These are phyloP conservation scores for Philereme transversata DNA, from an alignment of 2,888 invertebrate genomes.

Conservation along the genomic window DNA sequence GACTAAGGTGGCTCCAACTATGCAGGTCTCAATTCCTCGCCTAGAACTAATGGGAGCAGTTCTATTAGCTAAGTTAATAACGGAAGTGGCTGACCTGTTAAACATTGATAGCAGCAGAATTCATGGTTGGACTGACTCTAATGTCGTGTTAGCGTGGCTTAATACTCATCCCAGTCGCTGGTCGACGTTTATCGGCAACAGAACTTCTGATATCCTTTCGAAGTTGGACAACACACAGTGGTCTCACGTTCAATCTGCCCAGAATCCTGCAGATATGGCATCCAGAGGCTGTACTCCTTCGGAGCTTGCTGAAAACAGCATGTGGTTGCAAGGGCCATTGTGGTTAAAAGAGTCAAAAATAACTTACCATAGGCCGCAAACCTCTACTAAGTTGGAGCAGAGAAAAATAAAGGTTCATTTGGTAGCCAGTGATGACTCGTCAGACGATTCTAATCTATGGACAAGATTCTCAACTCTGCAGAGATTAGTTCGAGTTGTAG, in stretches of 20 bases:
- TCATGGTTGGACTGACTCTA: conserved; percentile 26
- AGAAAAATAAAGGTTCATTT: too few species aligned
- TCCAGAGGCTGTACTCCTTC: conserved; percentile 25
- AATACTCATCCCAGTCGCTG: conserved; percentile 28
- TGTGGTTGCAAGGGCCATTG: conserved; percentile 16
- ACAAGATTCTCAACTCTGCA: too few species aligned
- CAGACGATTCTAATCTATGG: too few species aligned
- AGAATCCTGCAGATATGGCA: conserved; percentile 37
- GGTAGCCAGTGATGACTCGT: too few species aligned
- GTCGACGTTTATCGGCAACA: conserved; percentile 28
- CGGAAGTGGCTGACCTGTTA: conserved; percentile 14
- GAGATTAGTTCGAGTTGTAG: too few species aligned
- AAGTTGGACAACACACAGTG: conserved; percentile 19
- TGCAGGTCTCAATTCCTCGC: conserved; percentile 25
- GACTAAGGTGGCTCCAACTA: conserved; percentile 30
- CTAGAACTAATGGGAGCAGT: conserved; percentile 27
- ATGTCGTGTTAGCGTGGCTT: conserved; percentile 32
- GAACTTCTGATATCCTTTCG: conserved; percentile 29
- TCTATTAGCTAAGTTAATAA: conserved; percentile 17
- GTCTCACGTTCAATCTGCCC: conserved; percentile 20
- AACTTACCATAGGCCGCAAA: conserved; percentile 16
- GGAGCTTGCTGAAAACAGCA: background rate
- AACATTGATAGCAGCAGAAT: background rate
- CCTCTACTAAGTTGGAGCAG: background rate
- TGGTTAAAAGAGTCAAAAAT: conserved; percentile 1